Percentiles rank a stretch among this genome's conserved stretches.
These are phyloP conservation scores for Leptopterna dolabrata DNA, from an alignment of 2,888 invertebrate genomes.

Conservation along the genomic window DNA sequence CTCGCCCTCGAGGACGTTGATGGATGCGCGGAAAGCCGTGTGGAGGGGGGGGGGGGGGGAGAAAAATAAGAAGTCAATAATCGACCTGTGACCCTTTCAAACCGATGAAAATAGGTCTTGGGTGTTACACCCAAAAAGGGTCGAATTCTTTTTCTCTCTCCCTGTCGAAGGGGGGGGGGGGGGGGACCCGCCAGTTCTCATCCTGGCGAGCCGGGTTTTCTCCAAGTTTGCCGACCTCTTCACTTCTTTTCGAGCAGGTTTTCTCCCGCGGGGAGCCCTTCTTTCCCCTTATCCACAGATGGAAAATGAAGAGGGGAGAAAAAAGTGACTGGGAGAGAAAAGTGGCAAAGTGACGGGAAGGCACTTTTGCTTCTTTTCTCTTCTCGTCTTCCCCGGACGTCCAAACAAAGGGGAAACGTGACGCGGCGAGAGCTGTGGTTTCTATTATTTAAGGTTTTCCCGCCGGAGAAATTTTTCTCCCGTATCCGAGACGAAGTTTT, in stretches of 20 bases:
- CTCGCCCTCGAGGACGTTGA: too few species aligned
- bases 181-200: too few species aligned
- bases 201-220: not conserved
- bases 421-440: not conserved
- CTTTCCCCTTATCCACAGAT: not conserved
- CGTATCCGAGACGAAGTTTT: too few species aligned
- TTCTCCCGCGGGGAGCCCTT: not conserved
- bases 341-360: constrained; percentile 1
- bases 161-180: too few species aligned
- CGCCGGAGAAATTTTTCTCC: too few species aligned
- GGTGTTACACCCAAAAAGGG: too few species aligned
- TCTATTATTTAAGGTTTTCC: too few species aligned
- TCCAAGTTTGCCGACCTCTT: constrained; percentile 9
- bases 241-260: not conserved
- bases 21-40: too few species aligned
- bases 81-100: too few species aligned
- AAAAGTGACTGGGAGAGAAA: not conserved
- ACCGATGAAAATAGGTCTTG: too few species aligned
- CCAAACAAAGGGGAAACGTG: not conserved
- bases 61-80: not conserved
- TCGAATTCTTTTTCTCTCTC: too few species aligned
- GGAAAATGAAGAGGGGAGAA: not conserved
- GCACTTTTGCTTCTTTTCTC: not conserved
- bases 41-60: too few species aligned
- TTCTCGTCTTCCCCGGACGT: not conserved